Conservation (phyloP, 2,888 invertebrate genomes). For the Diadromus collaris region DNA sequence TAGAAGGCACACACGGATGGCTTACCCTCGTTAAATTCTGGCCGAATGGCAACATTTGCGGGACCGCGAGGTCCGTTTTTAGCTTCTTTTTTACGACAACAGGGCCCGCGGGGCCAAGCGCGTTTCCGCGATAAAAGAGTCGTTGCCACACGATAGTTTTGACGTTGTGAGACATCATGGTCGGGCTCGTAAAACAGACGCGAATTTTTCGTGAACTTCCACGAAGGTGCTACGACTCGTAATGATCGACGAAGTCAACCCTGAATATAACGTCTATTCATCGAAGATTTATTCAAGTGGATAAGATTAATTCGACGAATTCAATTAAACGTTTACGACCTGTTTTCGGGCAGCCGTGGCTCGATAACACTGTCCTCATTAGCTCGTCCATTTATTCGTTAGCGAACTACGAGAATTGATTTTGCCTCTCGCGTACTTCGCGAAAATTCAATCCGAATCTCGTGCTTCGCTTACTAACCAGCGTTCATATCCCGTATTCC, state of each 20-base stretch:
- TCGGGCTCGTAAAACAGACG: not conserved
- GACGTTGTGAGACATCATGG: not conserved
- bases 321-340: conserved; percentile 10
- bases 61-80: not conserved
- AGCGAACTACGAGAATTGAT: conserved; percentile 30
- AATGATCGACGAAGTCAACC: not conserved
- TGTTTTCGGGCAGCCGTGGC: not conserved
- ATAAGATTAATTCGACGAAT: not conserved
- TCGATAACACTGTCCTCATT: not conserved
- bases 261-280: not conserved
- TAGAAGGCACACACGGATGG: not conserved
- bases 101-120: not conserved
- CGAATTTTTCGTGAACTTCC: conserved; percentile 4
- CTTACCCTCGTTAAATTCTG: conserved; percentile 19
- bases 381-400: conserved; percentile 22
- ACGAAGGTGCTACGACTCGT: not conserved
- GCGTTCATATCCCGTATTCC: not conserved
- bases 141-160: conserved; percentile 10
- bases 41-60: conserved; percentile 6
- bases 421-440: conserved; percentile 3
- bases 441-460: conserved; percentile 1
- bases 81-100: not conserved
- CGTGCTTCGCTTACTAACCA: conserved; percentile 25
- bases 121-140: conserved; percentile 15
- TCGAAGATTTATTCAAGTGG: not conserved